Base-by-base conservation (phyloP, 2,113 vertebrate genomes). In the Phoxinus phoxinus region DNA sequence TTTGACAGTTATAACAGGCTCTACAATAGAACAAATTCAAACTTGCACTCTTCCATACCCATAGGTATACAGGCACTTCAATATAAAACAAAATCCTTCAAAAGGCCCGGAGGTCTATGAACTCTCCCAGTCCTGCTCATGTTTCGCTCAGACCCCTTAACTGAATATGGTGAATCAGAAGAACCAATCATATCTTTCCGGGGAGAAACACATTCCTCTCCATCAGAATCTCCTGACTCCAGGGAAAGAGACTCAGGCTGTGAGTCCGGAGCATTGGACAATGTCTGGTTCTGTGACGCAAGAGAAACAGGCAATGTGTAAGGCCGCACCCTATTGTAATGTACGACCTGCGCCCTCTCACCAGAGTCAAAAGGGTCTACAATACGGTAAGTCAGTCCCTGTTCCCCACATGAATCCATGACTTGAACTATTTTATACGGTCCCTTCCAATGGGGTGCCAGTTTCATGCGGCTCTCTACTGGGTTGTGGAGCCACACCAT, bases 401-500 rank as follows among this genome's bases (percentile, higher is more conserved):
- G 23, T 27, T 67, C 35, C 17, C 41, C 21, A 41, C 59, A 37
- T 11, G 59, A 81, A 13, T 67, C 59, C 79, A 67, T 46, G 12
- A 67, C 59, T 17, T 63, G 41, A 4, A 27, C 72, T 27, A 75
- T 48, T 27, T 17, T 75, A 48, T 75, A 75, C 25, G 73, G 69
- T 0, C 69, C 32, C 69, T 72, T 37, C 69, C 69, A 72, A 11
- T 72, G 35, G 21, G 69, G 35, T 23, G 53, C 77, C 56, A 80
- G 35, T 21, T 80, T 61, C 27, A 35, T 59, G 35, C 32, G 56
- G 21, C 27, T 61, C 56, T 80, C 56, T 11, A 59, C 56, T 1
- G 56, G 79, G 37, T 81, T 81, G 59, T 46, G 63, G 19, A 67
- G 59, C 79, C 83, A 73, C 25, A 75, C 81, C 21, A 48, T 46